Evolutionary conservation across 2,888 invertebrate species (phyloP), one percentile per base, ranked within the genome.

Genomic region (Salticus scenicus): DNA sequence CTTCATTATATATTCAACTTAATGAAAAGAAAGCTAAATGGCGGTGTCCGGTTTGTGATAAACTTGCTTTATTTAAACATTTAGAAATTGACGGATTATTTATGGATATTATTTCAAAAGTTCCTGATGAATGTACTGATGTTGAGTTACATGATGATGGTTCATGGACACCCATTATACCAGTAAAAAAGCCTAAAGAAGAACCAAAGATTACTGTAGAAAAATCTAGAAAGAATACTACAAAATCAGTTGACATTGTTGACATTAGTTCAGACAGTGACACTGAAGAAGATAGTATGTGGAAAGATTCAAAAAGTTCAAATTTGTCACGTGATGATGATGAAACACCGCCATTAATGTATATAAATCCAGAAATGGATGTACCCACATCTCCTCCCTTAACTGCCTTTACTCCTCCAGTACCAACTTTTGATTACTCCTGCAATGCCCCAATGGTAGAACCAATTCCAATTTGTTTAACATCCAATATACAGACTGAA

Each of bases 11-110:
- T 92, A 93, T 99, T 89, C 96, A 97, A 93, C 99, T 99, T 98
- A 99, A 99, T 91, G 99, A 99, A 92, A 94, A 97, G 88, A 98
- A 98, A 90, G 97, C 99, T 1, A 98, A 98, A 0, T 99, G 99
- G 99, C 94, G 95, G 89, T 99, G 99, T 92, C 99, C 99, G 0
- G 98, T 99, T 27, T 99, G 99, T 92, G 97, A 98, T 92, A 96
- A 96, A 88, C 93, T 96, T 0, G 96, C 97, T 64, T 93, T 96
- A 0, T 99, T 97, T 90, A 96, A 97, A 90, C 95, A 95, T 90
- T 93, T 99, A 2, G 95, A 97, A n/a, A 97, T 99, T 88, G 99
- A 99, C 91, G 97, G 85, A n/a, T 90, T 91, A 70, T 92, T 92
- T 89, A 90, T 90, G 51, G 91, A 92, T 85, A 92, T 92, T 30